phyloP scores from a whole-genome alignment of 2,888 invertebrate genomes.

The Patella depressa region DNA sequence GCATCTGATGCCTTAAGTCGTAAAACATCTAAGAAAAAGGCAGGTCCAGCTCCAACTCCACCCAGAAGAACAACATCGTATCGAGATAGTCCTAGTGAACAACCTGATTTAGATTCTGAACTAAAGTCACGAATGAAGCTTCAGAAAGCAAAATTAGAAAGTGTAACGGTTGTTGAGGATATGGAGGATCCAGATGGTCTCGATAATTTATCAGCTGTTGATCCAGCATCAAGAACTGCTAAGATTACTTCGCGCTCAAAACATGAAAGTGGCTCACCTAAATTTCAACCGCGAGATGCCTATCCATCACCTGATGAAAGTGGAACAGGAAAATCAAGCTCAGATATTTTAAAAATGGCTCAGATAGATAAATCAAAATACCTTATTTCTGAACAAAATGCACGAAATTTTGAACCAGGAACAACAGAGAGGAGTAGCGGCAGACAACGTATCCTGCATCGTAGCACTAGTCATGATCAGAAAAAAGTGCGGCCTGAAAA shows the following conservation, averaged over 20 bases:
- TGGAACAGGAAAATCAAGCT: constrained; percentile 53
- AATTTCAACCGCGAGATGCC: constrained; percentile 39
- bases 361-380: constrained; percentile 64
- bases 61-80: constrained; percentile 93
- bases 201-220: constrained; percentile 15
- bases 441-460: constrained; percentile 35
- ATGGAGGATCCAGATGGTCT: constrained; percentile 26
- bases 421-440: constrained; percentile 45
- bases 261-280: constrained; percentile 40
- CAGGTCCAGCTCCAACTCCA: constrained; percentile 77
- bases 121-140: constrained; percentile 62
- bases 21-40: constrained; percentile 52
- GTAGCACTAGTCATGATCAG: constrained; percentile 16
- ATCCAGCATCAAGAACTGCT: constrained; percentile 7
- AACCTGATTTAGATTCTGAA: constrained; percentile 53
- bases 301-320: constrained; percentile 42
- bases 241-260: constrained; percentile 24
- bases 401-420: constrained; percentile 48
- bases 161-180: constrained; percentile 52
- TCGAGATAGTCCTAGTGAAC: constrained; percentile 49
- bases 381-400: constrained; percentile 55
- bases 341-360: constrained; percentile 58
- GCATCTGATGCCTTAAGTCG: constrained; percentile 57
- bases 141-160: constrained; percentile 63
- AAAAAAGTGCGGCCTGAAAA: constrained; percentile 17